Evolutionary conservation across 92 coral and sea anemone genomes (phyloP).

Genomic region (Epizoanthus rinbou): DNA sequence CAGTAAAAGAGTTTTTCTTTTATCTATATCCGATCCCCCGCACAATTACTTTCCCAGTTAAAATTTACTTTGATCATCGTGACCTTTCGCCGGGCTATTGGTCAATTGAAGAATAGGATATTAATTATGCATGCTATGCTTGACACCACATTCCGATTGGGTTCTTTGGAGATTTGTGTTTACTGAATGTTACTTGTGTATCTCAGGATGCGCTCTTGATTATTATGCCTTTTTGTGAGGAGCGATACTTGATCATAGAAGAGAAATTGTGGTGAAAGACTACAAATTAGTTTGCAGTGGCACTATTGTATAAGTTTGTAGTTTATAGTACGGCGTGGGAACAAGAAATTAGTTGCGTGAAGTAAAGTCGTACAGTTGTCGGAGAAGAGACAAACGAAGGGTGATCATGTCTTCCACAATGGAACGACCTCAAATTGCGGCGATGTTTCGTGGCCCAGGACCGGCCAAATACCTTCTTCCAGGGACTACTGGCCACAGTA

Average conservation of each 20-base stretch:
- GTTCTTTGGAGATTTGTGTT: conserved; percentile 40
- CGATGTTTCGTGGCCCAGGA: conserved; percentile 98
- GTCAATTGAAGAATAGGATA: conserved; percentile 4
- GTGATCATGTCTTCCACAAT: conserved; percentile 32
- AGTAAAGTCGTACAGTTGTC: too few species aligned
- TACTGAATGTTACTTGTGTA: conserved; percentile 24
- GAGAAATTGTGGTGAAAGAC: not conserved
- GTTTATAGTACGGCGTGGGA: too few species aligned
- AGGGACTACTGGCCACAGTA: conserved; percentile 72
- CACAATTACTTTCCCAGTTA: not conserved
- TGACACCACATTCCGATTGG: conserved; percentile 7
- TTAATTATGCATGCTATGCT: conserved; percentile 22
- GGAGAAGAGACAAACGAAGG: not conserved
- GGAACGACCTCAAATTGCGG: conserved; percentile 83
- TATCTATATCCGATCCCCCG: too few species aligned
- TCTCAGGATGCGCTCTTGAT: not conserved
- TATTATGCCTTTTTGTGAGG: not conserved
- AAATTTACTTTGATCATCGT: not conserved
- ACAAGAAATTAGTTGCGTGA: too few species aligned
- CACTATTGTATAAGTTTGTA: not conserved
- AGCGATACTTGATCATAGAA: not conserved
- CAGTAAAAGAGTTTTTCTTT: too few species aligned
- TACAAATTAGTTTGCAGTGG: not conserved
- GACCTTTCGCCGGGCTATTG: not conserved
- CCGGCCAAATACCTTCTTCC: conserved; percentile 90